These are phyloP conservation scores for Argya squamiceps DNA, from an alignment of 2,797 vertebrate species.

Conservation along the genomic window DNA sequence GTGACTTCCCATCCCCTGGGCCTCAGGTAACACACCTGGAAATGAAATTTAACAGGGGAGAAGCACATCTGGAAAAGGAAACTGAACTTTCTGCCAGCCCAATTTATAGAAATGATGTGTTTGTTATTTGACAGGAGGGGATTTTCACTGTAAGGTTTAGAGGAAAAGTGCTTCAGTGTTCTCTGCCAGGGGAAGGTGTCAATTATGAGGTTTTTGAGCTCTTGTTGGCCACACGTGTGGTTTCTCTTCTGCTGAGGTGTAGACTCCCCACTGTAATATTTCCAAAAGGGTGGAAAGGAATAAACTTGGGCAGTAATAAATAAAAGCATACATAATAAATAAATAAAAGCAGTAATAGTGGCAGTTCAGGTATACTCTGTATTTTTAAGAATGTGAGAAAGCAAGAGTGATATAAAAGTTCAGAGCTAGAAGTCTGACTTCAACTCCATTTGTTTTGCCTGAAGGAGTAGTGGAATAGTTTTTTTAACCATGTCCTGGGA, in stretches of 20 bases:
- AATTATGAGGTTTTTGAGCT: conserved; percentile 75
- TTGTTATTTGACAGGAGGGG: background rate
- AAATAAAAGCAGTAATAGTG: background rate
- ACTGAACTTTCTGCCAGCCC: background rate
- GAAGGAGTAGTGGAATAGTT: background rate
- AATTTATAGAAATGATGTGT: background rate
- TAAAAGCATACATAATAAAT: too few relatives aligned
- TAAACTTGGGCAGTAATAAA: background rate
- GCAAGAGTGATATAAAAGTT: background rate
- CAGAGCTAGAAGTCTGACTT: background rate
- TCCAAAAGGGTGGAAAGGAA: background rate
- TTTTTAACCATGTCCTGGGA: background rate
- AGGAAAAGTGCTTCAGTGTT: conserved; percentile 63
- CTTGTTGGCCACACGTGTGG: conserved; percentile 68
- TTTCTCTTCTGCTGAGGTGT: conserved; percentile 68
- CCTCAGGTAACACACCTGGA: background rate
- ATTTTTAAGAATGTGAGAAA: background rate
- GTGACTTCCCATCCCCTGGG: background rate
- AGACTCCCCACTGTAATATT: conserved; percentile 53
- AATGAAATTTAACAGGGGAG: background rate
- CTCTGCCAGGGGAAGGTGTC: conserved; percentile 71
- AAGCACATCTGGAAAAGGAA: background rate
- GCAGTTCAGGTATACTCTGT: background rate
- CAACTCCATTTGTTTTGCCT: background rate
- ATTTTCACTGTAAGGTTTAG: background rate